phyloP scores from a whole-genome alignment of 2,888 invertebrate genomes.

The Caenorhabditis sp. region DNA sequence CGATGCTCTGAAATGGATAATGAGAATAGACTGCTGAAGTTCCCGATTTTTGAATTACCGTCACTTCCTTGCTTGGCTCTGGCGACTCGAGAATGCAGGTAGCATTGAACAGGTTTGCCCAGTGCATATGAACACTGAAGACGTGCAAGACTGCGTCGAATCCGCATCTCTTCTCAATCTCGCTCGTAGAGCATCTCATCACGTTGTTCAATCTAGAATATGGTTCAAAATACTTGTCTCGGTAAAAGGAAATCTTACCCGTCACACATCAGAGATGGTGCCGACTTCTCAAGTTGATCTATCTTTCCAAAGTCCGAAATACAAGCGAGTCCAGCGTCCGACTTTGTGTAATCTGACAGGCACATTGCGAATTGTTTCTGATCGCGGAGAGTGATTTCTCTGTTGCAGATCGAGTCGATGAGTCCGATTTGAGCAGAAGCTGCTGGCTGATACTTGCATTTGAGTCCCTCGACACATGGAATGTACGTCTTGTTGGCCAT shows the following conservation, averaged over 20 bases:
- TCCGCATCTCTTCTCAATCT: slow-evolving; percentile 75
- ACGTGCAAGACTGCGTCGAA: slow-evolving; percentile 80
- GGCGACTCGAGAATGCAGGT: slow-evolving; percentile 69
- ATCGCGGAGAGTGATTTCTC: slow-evolving; percentile 65
- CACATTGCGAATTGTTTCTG: slow-evolving; percentile 68
- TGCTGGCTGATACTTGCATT: slow-evolving; percentile 75
- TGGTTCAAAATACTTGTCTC: too few species aligned
- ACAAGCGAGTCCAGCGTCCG: slow-evolving; percentile 71
- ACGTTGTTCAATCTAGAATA: slow-evolving; percentile 66
- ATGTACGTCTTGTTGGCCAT: slow-evolving; percentile 71
- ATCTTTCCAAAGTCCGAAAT: slow-evolving; percentile 73
- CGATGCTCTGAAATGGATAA: slow-evolving; percentile 54
- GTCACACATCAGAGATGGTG: slow-evolving; percentile 73
- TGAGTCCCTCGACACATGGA: slow-evolving; percentile 75
- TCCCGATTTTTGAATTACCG: neutral
- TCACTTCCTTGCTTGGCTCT: slow-evolving; percentile 54
- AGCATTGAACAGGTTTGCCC: slow-evolving; percentile 74
- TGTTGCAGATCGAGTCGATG: slow-evolving; percentile 74
- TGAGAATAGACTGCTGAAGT: neutral
- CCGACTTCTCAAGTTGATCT: slow-evolving; percentile 72
- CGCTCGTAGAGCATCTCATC: slow-evolving; percentile 69
- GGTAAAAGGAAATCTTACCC: too few species aligned
- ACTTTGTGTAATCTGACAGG: slow-evolving; percentile 69
- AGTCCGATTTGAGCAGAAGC: slow-evolving; percentile 70
- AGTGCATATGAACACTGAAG: slow-evolving; percentile 76